Evolutionary conservation across 2,888 invertebrate genomes (phyloP).

Genomic region (Drosophila antonietae): DNA sequence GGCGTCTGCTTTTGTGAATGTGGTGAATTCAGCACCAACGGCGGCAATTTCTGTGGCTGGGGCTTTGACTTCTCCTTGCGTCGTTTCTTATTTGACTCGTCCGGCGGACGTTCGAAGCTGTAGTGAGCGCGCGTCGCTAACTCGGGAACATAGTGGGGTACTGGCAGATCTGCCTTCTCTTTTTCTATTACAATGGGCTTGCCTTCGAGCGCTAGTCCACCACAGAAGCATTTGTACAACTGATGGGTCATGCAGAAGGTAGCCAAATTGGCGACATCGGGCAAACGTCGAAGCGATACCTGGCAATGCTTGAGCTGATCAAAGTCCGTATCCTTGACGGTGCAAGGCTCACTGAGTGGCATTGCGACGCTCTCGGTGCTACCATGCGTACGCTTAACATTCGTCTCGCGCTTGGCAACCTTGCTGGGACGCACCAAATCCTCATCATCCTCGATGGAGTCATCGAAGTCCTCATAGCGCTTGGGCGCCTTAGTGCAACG

Average conservation of each 20-base stretch:
- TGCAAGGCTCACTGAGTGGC: slow-evolving; percentile 52
- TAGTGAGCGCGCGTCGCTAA: slow-evolving; percentile 72
- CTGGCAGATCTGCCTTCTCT: slow-evolving; percentile 54
- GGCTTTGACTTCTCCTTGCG: slow-evolving; percentile 20
- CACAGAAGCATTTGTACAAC: slow-evolving; percentile 89
- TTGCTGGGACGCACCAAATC: slow-evolving; percentile 34
- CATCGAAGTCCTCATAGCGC: slow-evolving; percentile 86
- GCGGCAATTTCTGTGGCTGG: background rate
- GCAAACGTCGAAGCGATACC: slow-evolving; percentile 77
- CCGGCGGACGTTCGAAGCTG: slow-evolving; percentile 79
- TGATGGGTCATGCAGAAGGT: slow-evolving; percentile 89
- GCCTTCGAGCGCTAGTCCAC: slow-evolving; percentile 83
- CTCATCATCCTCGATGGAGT: slow-evolving; percentile 75
- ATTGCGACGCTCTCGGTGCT: slow-evolving; percentile 8
- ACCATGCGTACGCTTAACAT: slow-evolving; percentile 3
- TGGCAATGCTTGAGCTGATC: slow-evolving; percentile 78
- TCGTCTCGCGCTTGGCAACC: slow-evolving; percentile 29
- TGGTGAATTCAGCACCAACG: background rate
- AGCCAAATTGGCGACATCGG: slow-evolving; percentile 85
- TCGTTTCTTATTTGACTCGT: slow-evolving; percentile 30
- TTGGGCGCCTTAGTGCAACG: slow-evolving; percentile 87
- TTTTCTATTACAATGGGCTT: slow-evolving; percentile 79
- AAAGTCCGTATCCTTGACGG: slow-evolving; percentile 68
- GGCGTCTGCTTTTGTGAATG: background rate
- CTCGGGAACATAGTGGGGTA: slow-evolving; percentile 50